These are phyloP conservation scores for Ctenomys sociabilis DNA, from an alignment of 2,113 vertebrate genomes.

Conservation along the genomic window DNA sequence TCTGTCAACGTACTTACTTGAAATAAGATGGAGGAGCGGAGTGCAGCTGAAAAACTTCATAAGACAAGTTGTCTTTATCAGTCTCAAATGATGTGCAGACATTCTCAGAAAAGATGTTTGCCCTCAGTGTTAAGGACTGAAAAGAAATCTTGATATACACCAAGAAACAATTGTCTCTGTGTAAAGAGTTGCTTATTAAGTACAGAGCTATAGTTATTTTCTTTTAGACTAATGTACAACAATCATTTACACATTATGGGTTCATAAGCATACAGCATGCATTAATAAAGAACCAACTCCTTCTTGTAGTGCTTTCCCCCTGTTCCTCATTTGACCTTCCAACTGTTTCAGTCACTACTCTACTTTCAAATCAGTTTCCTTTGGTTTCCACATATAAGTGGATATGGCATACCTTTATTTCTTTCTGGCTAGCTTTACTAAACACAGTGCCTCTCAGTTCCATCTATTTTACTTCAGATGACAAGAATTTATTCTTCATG, in stretches of 20 bases:
- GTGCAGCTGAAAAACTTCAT: neutral
- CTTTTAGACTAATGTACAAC: neutral
- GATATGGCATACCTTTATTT: neutral
- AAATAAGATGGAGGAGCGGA: neutral
- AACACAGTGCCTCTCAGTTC: neutral
- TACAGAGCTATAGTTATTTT: neutral
- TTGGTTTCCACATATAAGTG: neutral
- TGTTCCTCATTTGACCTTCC: neutral
- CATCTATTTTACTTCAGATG: neutral
- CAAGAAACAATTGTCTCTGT: neutral
- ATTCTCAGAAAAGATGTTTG: neutral
- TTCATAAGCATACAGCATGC: neutral
- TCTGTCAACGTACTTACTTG: neutral
- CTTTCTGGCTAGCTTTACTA: neutral
- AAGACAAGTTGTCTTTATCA: neutral
- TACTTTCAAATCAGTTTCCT: neutral
- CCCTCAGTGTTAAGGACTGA: neutral
- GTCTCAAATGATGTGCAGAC: neutral
- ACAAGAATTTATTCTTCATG: neutral
- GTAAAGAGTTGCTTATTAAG: neutral
- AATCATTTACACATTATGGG: too few relatives aligned
- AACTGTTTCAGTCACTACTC: neutral
- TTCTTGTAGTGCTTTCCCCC: neutral
- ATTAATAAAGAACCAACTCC: too few relatives aligned
- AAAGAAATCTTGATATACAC: neutral